Conservation (phyloP, 2,888 invertebrate species). For the Zaprionus lineosus region DNA sequence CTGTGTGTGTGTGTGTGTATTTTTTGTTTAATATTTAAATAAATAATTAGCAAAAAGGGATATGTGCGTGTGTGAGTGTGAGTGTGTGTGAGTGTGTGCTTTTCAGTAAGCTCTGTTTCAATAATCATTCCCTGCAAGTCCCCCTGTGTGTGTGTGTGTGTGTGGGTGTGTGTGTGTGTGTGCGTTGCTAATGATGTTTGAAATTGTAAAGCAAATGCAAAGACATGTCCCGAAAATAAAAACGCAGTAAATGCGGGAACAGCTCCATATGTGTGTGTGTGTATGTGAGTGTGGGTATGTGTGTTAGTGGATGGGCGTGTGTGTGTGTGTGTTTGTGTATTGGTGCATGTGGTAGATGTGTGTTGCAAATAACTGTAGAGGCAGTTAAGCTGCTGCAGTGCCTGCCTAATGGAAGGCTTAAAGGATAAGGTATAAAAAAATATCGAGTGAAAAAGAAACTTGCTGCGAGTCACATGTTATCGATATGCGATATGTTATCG, state of each 20-base stretch:
- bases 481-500: too few species aligned
- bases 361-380: conserved; percentile 34
- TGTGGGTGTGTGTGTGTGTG: conserved; percentile 41
- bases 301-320: not conserved
- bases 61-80: conserved; percentile 49
- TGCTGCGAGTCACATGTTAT: too few species aligned
- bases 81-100: conserved; percentile 35
- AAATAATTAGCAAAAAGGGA: conserved; percentile 82
- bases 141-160: not conserved
- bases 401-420: conserved; percentile 12
- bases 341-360: not conserved
- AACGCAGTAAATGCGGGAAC: conserved; percentile 30
- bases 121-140: too few species aligned
- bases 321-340: not conserved
- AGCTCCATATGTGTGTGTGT: conserved; percentile 3
- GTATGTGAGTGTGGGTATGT: not conserved
- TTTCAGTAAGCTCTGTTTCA: conserved; percentile 37
- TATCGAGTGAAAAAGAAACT: too few species aligned
- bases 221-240: conserved; percentile 64
- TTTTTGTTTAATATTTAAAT: conserved; percentile 82
- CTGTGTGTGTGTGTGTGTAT: conserved; percentile 55
- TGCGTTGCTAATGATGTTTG: conserved; percentile 80
- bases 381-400: conserved; percentile 16
- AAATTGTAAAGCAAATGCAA: conserved; percentile 78
- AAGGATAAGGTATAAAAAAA: too few species aligned